Percentiles rank a stretch among this genome's conserved stretches.
phyloP scores from a whole-genome alignment of 2,797 vertebrate species.

The Eutrigla gurnardus region DNA sequence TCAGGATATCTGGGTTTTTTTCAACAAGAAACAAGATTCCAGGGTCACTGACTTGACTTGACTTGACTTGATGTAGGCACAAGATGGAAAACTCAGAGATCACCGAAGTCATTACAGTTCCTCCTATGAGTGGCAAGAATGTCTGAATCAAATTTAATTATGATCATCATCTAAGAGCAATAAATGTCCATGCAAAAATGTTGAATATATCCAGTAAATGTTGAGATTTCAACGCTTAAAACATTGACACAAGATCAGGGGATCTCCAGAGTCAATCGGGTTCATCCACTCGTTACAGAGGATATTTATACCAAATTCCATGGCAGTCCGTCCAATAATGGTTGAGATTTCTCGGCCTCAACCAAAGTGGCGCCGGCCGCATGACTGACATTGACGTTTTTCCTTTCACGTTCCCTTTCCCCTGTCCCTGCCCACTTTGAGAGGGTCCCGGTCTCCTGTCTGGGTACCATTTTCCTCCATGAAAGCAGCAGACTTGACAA shows the following conservation, averaged over 20 bases:
- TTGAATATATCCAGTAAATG: neutral
- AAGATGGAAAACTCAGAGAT: neutral
- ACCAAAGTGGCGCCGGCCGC: neutral
- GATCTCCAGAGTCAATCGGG: neutral
- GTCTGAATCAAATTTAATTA: neutral
- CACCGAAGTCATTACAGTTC: neutral
- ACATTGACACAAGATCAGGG: neutral
- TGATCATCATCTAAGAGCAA: neutral
- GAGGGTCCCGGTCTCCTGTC: neutral
- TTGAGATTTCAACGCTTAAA: neutral
- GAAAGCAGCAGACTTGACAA: neutral
- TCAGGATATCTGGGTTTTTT: neutral
- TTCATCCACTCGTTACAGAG: neutral
- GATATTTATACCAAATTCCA: neutral
- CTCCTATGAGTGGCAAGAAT: neutral
- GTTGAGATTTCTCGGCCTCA: neutral
- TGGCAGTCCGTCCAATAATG: neutral
- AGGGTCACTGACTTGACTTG: neutral
- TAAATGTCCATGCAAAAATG: neutral
- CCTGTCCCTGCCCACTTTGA: neutral
- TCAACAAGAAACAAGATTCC: neutral
- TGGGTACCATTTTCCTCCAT: neutral
- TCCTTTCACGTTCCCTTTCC: neutral
- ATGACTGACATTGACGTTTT: neutral
- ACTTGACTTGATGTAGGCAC: neutral